Percentiles rank a stretch among this genome's conserved stretches.
Conservation (phyloP, 2,888 invertebrate species). For the Chouioia cunea region DNA sequence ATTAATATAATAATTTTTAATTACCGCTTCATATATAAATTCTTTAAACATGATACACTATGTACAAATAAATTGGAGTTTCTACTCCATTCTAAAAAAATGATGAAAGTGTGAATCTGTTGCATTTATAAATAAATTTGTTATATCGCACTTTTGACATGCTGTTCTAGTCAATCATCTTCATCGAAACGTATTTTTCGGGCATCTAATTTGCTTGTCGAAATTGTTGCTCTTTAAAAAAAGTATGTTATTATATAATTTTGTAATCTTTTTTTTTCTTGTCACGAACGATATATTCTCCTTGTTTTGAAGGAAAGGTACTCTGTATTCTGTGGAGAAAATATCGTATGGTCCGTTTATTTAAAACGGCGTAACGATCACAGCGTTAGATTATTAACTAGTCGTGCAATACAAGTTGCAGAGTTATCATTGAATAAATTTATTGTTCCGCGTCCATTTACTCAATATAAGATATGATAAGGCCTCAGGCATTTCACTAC, state of each 20-base stretch:
- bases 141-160: slow-evolving; percentile 29
- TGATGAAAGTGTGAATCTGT: slow-evolving; percentile 41
- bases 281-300: slow-evolving; percentile 44
- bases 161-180: slow-evolving; percentile 24
- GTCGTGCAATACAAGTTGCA: slow-evolving; percentile 46
- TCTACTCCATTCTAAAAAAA: slow-evolving; percentile 54
- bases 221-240: slow-evolving; percentile 40
- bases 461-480: slow-evolving; percentile 63
- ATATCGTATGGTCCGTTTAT: slow-evolving; percentile 50
- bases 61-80: slow-evolving; percentile 63
- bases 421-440: slow-evolving; percentile 51
- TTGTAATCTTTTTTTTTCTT: slow-evolving; percentile 41
- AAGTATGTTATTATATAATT: slow-evolving; percentile 46
- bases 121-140: slow-evolving; percentile 34
- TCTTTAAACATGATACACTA: slow-evolving; percentile 65
- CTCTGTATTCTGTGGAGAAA: slow-evolving; percentile 47
- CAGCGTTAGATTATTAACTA: slow-evolving; percentile 53
- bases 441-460: slow-evolving; percentile 59
- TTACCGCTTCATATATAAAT: slow-evolving; percentile 58
- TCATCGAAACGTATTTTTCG: slow-evolving; percentile 33
- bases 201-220: slow-evolving; percentile 40
- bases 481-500: slow-evolving; percentile 65
- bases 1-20: slow-evolving; percentile 58
- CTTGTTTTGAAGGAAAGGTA: slow-evolving; percentile 41
- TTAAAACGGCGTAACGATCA: slow-evolving; percentile 56